phyloP scores from a whole-genome alignment of 2,888 invertebrate species.

The Apoderus coryli region DNA sequence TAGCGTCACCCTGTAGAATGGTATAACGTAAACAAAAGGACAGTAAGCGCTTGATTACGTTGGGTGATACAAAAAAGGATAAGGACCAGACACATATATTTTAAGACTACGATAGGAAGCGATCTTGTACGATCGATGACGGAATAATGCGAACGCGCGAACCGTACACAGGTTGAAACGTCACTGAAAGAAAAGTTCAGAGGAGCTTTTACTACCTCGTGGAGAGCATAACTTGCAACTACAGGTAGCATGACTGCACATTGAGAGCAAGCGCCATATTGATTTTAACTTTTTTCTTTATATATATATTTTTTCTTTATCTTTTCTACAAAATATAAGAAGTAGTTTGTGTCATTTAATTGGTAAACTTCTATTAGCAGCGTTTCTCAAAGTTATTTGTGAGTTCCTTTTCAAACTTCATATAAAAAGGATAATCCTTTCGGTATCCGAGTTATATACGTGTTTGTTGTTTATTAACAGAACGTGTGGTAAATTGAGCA shows the following conservation, averaged over 20 bases:
- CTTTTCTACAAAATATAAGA: no score
- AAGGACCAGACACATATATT: slow-evolving; percentile 24
- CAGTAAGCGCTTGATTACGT: slow-evolving; percentile 13
- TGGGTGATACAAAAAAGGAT: slow-evolving; percentile 18
- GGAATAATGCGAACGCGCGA: slow-evolving; percentile 28
- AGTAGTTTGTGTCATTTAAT: no score
- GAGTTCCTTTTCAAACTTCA: no score
- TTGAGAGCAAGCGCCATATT: slow-evolving; percentile 33
- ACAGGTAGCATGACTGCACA: slow-evolving; percentile 29
- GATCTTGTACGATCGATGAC: slow-evolving; percentile 27
- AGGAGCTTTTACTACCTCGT: slow-evolving; percentile 23
- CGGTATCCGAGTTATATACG: no score
- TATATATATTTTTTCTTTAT: no score
- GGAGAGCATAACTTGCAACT: slow-evolving; percentile 26
- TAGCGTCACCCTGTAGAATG: no score
- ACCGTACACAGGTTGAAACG: slow-evolving; percentile 29
- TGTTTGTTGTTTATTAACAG: no score
- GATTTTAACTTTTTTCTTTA: slow-evolving; percentile 33
- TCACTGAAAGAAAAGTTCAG: slow-evolving; percentile 30
- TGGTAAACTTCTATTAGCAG: no score
- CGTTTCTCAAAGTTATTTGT: no score
- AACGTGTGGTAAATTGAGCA: no score
- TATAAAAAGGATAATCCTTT: no score
- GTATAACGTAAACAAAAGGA: no score
- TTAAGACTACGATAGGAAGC: slow-evolving; percentile 24